Percentiles rank a stretch among this genome's conserved stretches.
These are phyloP conservation scores for Vidua macroura DNA, from an alignment of 2,113 vertebrate species.

Conservation along the genomic window DNA sequence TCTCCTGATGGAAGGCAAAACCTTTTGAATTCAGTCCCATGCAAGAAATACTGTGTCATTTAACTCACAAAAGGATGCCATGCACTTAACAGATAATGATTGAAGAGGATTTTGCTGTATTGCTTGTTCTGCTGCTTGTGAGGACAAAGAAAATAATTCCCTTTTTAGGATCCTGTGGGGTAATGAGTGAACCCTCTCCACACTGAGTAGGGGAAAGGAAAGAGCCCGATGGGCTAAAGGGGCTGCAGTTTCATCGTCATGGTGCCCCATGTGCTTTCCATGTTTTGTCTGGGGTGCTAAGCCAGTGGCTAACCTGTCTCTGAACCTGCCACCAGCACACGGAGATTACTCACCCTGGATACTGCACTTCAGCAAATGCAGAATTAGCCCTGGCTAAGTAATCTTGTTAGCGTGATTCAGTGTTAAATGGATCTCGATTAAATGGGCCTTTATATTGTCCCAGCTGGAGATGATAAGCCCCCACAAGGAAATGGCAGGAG, in stretches of 20 bases:
- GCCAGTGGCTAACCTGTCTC: slow-evolving; percentile 59
- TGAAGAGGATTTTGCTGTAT: slow-evolving; percentile 65
- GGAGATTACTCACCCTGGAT: slow-evolving; percentile 62
- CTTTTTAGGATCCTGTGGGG: slow-evolving; percentile 43
- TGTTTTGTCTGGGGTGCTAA: slow-evolving; percentile 57
- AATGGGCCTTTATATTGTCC: slow-evolving; percentile 68
- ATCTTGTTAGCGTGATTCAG: slow-evolving; percentile 70
- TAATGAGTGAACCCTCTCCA: slow-evolving; percentile 43
- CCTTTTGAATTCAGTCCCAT: slow-evolving; percentile 64
- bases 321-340: slow-evolving; percentile 44
- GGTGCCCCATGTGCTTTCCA: slow-evolving; percentile 32
- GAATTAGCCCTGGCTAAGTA: slow-evolving; percentile 59
- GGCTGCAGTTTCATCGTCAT: slow-evolving; percentile 29
- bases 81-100: slow-evolving; percentile 67
- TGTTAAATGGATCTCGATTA: slow-evolving; percentile 71
- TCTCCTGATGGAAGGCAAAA: slow-evolving; percentile 65
- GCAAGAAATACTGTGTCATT: slow-evolving; percentile 66
- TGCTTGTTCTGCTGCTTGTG: slow-evolving; percentile 60
- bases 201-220: not conserved
- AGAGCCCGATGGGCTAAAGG: not conserved
- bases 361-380: slow-evolving; percentile 56
- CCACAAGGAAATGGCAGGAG: slow-evolving; percentile 66
- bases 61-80: slow-evolving; percentile 68
- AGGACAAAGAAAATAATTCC: slow-evolving; percentile 67
- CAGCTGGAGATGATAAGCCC: slow-evolving; percentile 72